Conservation (phyloP, 2,797 vertebrate species). For the Phataginus tricuspis region DNA sequence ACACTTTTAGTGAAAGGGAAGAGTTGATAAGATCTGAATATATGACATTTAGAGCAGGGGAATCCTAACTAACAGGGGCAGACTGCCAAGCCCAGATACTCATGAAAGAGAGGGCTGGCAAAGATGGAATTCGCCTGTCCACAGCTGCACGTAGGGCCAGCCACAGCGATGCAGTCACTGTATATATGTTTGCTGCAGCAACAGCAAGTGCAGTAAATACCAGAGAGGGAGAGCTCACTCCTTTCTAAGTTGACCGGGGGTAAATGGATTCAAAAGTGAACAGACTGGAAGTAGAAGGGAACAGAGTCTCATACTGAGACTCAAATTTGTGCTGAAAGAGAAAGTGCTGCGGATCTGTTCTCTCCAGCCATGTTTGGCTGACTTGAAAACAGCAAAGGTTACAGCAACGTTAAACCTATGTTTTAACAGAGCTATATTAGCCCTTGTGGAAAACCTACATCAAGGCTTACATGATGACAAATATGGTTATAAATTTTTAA, state of each 20-base stretch:
- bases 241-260: background rate
- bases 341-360: background rate
- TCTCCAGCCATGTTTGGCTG: background rate
- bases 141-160: background rate
- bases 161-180: background rate
- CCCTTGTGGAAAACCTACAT: background rate
- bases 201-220: background rate
- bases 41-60: background rate
- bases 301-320: slow-evolving; percentile 35
- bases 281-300: slow-evolving; percentile 19
- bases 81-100: background rate
- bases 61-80: background rate
- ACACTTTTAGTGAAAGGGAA: background rate
- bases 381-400: background rate
- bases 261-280: slow-evolving; percentile 42
- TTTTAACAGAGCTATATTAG: background rate
- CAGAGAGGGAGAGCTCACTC: background rate
- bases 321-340: background rate
- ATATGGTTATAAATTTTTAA: background rate
- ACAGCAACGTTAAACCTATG: background rate
- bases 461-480: background rate
- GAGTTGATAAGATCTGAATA: background rate
- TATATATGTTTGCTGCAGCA: background rate
- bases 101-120: background rate
- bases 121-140: background rate